Evolutionary conservation across 1,140 invertebrate species (phyloP).

Genomic region (Diuraphis noxia): DNA sequence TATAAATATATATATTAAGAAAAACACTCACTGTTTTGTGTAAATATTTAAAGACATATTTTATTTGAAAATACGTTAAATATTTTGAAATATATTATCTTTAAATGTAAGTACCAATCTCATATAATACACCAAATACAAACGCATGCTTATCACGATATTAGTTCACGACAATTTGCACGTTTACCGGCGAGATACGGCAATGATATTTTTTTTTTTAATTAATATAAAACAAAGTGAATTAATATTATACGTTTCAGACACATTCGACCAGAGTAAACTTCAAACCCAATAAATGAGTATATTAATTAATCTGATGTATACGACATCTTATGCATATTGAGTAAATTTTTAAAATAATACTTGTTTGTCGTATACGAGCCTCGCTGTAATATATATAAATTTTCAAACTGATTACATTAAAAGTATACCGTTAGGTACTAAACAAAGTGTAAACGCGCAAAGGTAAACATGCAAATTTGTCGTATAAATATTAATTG

Average conservation of each 20-base stretch:
- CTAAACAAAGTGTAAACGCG: not conserved
- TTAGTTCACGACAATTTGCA: slow-evolving; percentile 3
- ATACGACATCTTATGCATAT: not conserved
- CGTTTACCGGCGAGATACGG: not conserved
- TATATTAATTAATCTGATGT: not conserved
- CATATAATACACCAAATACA: slow-evolving; percentile 41
- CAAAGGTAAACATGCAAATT: slow-evolving; percentile 30
- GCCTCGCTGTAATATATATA: not conserved
- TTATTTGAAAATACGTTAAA: not conserved
- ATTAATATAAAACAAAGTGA: not conserved
- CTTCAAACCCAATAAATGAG: not conserved
- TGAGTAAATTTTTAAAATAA: not conserved
- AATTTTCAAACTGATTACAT: not conserved
- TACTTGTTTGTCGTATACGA: not conserved
- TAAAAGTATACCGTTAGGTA: not conserved
- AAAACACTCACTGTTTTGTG: not conserved
- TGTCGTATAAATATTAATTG: not conserved
- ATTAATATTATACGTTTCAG: not conserved
- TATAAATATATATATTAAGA: not conserved
- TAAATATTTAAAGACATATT: not conserved
- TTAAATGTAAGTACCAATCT: slow-evolving; percentile 9
- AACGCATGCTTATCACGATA: not conserved
- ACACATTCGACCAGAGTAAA: not conserved
- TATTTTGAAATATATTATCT: not conserved
- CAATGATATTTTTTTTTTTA: not conserved